A percentile compares a stretch with the other conserved stretches of the same genome.
Evolutionary conservation across 2,113 vertebrate species (phyloP).

Genomic region (Chiloscyllium plagiosum): DNA sequence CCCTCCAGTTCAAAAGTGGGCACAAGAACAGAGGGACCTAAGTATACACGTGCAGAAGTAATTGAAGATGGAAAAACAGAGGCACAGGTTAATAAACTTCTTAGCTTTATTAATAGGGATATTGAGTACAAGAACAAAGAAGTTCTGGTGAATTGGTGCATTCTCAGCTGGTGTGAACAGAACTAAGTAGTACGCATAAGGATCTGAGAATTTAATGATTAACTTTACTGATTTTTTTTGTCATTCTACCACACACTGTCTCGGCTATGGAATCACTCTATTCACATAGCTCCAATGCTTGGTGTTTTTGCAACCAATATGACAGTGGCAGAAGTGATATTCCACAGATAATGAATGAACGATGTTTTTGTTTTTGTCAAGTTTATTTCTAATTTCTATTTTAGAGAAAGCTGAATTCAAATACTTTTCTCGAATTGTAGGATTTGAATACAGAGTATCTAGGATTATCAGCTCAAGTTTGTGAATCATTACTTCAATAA

Average conservation of each 20-base stretch:
- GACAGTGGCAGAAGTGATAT: neutral
- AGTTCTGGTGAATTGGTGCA: no score
- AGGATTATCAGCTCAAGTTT: neutral
- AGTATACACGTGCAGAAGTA: no score
- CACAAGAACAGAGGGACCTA: no score
- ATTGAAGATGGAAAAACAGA: no score
- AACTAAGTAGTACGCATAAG: no score
- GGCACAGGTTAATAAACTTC: no score
- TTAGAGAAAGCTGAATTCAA: neutral
- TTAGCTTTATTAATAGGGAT: no score
- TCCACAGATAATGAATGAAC: neutral
- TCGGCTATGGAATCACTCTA: neutral
- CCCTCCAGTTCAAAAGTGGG: no score
- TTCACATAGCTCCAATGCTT: neutral
- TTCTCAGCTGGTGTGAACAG: no score
- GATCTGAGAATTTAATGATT: no score
- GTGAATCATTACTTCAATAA: neutral
- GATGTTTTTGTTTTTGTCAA: neutral
- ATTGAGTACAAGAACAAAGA: no score
- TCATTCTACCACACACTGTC: neutral
- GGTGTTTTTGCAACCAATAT: neutral
- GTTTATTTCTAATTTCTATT: neutral
- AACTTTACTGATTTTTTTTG: no score
- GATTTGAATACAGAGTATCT: neutral
- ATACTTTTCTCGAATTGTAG: neutral